Evolutionary conservation across 2,797 vertebrate genomes (phyloP), one percentile per base, ranked within the genome.

Genomic region (Sebastes nivosus): DNA sequence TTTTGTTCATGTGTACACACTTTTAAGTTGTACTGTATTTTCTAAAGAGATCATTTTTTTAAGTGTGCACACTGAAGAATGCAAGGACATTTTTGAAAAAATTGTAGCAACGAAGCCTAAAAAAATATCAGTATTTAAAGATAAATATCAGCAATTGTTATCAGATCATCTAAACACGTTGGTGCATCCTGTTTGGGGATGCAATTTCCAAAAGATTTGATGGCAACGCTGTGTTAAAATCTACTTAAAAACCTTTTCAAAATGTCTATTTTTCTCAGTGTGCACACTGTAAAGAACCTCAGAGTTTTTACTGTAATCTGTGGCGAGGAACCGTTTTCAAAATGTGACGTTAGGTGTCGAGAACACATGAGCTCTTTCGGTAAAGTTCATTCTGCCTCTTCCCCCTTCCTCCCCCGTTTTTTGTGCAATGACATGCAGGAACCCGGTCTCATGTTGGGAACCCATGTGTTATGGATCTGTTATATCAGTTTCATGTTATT

Each of bases 341-440:
- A 83, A 77, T 79, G 79, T 81, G 77, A 74, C 30, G 30, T 82
- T 76, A 0, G 10, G 38, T 69, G 66, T 86, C 0, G 46, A 78
- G 79, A 87, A 90, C 85, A 87, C 76, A 2, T 71, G 68, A 88
- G 79, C 87, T 87, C 79, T 91, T 75, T 87, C 69, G 95, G 96
- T 95, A 95, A 94, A 96, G 93, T 96, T 96, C 94, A 88, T 95
- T 96, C 94, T 92, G 92, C 88, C 76, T 75, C 54, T 54, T 22
- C 22, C 9, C 89, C 32, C 61, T 20, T 6, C 18, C 2, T 4
- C 1, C 8, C 4, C 4, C 54, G 36, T 64, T 72, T 73, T 92
- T 92, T 85, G 87, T 92, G 80, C 93, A 89, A 88, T 88, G 89
- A 89, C 89, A 86, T 90, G 84, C 83, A 87, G 85, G 87, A 79